Percentiles rank a stretch among this genome's conserved stretches.
phyloP scores from a whole-genome alignment of 2,888 invertebrate species.

The Bellardia pandia region DNA sequence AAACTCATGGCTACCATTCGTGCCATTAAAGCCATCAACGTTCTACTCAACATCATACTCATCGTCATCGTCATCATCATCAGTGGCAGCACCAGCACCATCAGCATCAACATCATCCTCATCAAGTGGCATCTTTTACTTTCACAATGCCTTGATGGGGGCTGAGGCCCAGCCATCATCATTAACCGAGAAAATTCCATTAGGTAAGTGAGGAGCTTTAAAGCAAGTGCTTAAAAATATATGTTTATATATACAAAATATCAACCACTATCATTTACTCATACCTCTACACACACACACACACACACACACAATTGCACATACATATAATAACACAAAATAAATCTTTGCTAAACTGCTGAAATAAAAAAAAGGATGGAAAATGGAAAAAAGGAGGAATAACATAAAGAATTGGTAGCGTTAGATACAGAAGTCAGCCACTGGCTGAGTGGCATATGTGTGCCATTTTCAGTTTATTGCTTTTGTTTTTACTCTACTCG shows the following conservation, averaged over 20 bases:
- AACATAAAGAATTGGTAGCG: conserved; percentile 42
- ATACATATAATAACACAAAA: conserved; percentile 39
- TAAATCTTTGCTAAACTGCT: conserved; percentile 65
- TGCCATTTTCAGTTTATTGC: conserved; percentile 68
- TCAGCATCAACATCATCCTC: conserved; percentile 44
- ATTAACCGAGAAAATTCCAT: conserved; percentile 84
- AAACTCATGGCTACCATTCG: conserved; percentile 79
- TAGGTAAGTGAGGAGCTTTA: conserved; percentile 80
- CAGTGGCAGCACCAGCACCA: conserved; percentile 43
- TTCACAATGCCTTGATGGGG: conserved; percentile 67
- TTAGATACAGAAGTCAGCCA: conserved; percentile 44
- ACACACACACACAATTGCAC: not conserved
- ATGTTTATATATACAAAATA: conserved; percentile 28
- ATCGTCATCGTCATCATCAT: conserved; percentile 35
- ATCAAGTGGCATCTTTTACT: conserved; percentile 66
- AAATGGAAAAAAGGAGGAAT: not conserved
- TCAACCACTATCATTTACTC: conserved; percentile 41
- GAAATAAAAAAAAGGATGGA: conserved; percentile 46
- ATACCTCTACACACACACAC: not conserved
- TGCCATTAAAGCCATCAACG: conserved; percentile 67
- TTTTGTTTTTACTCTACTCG: not conserved
- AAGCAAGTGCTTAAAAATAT: conserved; percentile 54
- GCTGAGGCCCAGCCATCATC: conserved; percentile 82
- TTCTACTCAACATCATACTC: conserved; percentile 43
- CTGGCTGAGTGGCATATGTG: conserved; percentile 57